A percentile compares a stretch with the other conserved stretches of the same genome.
Conservation (phyloP, 2,113 vertebrate species). For the Equus quagga region DNA sequence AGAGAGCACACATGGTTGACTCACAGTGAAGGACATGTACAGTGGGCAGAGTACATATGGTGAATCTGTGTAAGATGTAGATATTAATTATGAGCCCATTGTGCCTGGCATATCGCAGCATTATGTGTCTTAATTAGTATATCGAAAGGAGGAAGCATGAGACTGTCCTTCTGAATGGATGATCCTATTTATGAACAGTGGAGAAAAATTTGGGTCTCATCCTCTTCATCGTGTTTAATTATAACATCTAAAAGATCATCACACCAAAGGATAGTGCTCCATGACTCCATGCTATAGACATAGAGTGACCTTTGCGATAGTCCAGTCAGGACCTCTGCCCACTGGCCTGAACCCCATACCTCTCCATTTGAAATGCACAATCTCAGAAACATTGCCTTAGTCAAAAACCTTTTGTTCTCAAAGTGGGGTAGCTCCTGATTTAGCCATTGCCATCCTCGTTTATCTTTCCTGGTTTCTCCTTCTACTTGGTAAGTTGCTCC, state of each 20-base stretch:
- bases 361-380: neutral
- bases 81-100: neutral
- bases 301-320: neutral
- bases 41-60: accelerated
- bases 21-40: neutral
- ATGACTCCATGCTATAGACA: neutral
- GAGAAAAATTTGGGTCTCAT: neutral
- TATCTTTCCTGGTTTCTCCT: neutral
- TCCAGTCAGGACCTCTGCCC: neutral
- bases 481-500: neutral
- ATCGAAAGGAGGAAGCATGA: neutral
- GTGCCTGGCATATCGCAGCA: neutral
- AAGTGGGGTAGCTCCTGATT: neutral
- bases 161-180: neutral
- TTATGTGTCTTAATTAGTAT: neutral
- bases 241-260: neutral
- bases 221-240: neutral
- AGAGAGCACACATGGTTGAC: neutral
- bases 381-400: neutral
- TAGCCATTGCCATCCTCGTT: neutral
- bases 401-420: neutral
- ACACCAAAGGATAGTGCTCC: neutral
- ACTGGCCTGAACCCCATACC: neutral
- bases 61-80: neutral
- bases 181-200: neutral